Base-by-base conservation (phyloP, 2,797 vertebrate genomes). In the Gobionotothen gibberifrons region DNA sequence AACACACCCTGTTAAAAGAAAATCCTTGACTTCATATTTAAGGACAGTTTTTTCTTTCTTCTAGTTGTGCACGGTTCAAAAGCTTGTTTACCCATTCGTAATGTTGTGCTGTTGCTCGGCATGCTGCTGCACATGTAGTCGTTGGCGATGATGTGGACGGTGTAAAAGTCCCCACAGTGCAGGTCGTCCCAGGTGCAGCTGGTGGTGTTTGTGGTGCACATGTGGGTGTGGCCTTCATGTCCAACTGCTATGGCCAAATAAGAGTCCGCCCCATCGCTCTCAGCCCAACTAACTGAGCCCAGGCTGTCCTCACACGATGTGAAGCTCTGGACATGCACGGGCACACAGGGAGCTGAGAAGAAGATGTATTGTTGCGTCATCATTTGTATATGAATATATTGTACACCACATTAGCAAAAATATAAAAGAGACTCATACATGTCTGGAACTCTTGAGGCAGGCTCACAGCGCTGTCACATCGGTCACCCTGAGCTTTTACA, bases 101-200 rank as follows among this genome's bases (percentile, higher is more conserved):
- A 91, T 3, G 70, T 61, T 0, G 91, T 90, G 84, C 81, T 92
- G 85, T 90, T 80, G 90, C 94, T 95, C 0, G 86, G 85, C 56
- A 26, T 3, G 74, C 94, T 95, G 76, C 21, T 90, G 83, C 95
- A 96, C 15, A 53, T 13, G 48, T 85, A 36, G 63, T 94, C 82
- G 0, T 77, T 84, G 52, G 94, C 93, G 0, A 92, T 17, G 8
- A 96, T 85, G 0, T 86, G 83, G 13, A 94, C 47, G 0, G 72
- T 88, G 81, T 96, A 96, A 3, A 21, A 14, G 54, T 95, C 90
- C 3, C 95, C 93, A 8, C 95, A 96, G 63, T 89, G 84, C 72
- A 96, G 82, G 63, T 94, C 79, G 1, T 80, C 53, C 89, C 92
- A 95, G 53, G 77, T 85, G 81, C 94, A 96, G 39, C 0, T 67